These are phyloP conservation scores for Elymnias hypermnestra DNA, from an alignment of 1,140 invertebrate species.

Conservation along the genomic window DNA sequence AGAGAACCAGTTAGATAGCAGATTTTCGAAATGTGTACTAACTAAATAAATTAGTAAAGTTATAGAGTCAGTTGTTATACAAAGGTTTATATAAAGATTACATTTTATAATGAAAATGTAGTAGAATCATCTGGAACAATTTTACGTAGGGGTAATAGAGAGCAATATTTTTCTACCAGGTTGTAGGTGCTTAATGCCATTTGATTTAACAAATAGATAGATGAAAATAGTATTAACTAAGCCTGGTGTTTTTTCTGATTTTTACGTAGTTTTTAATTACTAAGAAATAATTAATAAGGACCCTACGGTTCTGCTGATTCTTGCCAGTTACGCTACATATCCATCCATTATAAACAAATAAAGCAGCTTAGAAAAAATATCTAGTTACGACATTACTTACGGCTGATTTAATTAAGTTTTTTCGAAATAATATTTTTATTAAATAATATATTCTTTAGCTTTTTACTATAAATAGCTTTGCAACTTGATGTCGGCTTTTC, in stretches of 20 bases:
- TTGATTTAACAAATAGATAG: conserved; percentile 65
- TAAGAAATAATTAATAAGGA: conserved; percentile 40
- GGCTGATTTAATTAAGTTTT: conserved; percentile 44
- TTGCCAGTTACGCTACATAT: conserved; percentile 68
- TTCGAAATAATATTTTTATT: conserved; percentile 62
- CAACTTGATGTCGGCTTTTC: conserved; percentile 72
- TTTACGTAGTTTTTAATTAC: conserved; percentile 59
- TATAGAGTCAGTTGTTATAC: conserved; percentile 50
- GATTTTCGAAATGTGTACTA: conserved; percentile 67
- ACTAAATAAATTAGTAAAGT: conserved; percentile 56
- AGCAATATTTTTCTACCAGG: conserved; percentile 69
- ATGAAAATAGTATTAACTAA: conserved; percentile 49
- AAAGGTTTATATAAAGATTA: conserved; percentile 49
- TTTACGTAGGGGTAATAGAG: conserved; percentile 66
- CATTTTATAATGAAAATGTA: conserved; percentile 34
- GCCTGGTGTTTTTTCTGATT: conserved; percentile 58
- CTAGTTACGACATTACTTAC: conserved; percentile 45
- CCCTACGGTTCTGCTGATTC: conserved; percentile 52
- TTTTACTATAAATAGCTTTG: conserved; percentile 67
- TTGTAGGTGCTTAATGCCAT: conserved; percentile 65
- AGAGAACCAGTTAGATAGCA: conserved; percentile 65
- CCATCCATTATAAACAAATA: conserved; percentile 66
- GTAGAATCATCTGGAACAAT: conserved; percentile 56
- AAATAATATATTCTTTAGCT: conserved; percentile 66
- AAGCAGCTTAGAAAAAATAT: conserved; percentile 48